Conservation (phyloP, 2,797 vertebrate species). For the Glyptemys insculpta region DNA sequence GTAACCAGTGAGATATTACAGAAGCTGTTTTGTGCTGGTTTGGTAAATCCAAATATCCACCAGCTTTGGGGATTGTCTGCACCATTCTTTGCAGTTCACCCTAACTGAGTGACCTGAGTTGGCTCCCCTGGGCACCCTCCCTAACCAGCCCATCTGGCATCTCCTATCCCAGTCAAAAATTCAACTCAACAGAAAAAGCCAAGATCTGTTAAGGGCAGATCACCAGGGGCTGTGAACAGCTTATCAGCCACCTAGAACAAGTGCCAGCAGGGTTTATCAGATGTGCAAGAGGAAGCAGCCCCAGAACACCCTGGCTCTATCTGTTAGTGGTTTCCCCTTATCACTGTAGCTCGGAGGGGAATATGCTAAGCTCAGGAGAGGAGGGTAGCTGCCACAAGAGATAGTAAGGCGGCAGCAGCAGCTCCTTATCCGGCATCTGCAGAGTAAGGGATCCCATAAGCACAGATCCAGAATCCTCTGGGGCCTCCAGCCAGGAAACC, state of each 20-base stretch:
- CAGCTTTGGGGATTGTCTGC: no score
- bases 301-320: neutral
- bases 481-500: neutral
- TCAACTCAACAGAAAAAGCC: neutral
- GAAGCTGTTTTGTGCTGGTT: no score
- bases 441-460: neutral
- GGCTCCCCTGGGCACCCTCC: neutral
- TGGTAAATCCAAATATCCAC: no score
- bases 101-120: no score
- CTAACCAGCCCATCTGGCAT: neutral
- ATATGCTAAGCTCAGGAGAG: neutral
- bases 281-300: neutral
- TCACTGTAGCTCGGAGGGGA: neutral
- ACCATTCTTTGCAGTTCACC: no score
- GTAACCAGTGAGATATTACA: no score
- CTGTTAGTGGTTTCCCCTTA: neutral
- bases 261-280: neutral
- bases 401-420: neutral
- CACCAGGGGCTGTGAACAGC: neutral
- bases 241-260: neutral
- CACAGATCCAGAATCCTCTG: neutral
- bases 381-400: neutral
- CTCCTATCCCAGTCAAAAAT: neutral
- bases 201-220: neutral
- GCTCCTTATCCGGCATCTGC: neutral